Percentiles rank a stretch among this genome's conserved stretches.
phyloP scores from a whole-genome alignment of 2,113 vertebrate genomes.

The Mionectes macconnelli region DNA sequence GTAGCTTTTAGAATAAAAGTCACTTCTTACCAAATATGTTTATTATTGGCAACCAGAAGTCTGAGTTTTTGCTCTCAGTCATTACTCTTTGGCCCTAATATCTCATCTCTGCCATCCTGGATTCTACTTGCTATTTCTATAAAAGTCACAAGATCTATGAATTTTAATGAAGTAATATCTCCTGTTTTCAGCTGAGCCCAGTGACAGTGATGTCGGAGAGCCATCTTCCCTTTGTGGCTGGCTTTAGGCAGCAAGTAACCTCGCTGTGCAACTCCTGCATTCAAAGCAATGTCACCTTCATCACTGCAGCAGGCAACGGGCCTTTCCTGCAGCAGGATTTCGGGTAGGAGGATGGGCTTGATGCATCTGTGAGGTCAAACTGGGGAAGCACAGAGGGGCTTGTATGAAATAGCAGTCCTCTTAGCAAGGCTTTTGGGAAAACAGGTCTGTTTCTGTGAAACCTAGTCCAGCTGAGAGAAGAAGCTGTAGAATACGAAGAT shows the following conservation, averaged over 20 bases:
- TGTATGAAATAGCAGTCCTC: neutral
- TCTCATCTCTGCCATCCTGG: neutral
- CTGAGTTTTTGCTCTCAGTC: neutral
- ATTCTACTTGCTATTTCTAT: constrained; percentile 28
- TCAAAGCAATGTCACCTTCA: constrained; percentile 20
- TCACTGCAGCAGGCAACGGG: neutral
- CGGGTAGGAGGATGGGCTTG: neutral
- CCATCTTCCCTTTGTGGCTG: neutral
- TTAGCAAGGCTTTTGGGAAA: neutral
- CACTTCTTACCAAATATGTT: neutral
- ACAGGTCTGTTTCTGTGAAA: neutral
- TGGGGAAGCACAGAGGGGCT: neutral
- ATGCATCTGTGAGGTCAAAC: neutral
- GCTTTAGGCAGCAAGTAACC: constrained; percentile 4
- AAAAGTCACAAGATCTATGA: constrained; percentile 28
- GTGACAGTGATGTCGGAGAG: neutral
- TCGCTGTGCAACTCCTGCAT: neutral
- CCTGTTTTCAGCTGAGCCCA: constrained; percentile 21
- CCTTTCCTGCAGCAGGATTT: neutral
- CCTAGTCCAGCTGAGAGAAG: neutral
- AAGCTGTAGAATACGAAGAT: neutral
- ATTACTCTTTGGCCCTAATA: constrained; percentile 16
- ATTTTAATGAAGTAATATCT: constrained; percentile 51
- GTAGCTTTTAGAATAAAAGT: neutral
- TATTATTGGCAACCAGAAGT: neutral